phyloP scores from a whole-genome alignment of 2,888 invertebrate genomes.

The Pachycephus smyrnensis region DNA sequence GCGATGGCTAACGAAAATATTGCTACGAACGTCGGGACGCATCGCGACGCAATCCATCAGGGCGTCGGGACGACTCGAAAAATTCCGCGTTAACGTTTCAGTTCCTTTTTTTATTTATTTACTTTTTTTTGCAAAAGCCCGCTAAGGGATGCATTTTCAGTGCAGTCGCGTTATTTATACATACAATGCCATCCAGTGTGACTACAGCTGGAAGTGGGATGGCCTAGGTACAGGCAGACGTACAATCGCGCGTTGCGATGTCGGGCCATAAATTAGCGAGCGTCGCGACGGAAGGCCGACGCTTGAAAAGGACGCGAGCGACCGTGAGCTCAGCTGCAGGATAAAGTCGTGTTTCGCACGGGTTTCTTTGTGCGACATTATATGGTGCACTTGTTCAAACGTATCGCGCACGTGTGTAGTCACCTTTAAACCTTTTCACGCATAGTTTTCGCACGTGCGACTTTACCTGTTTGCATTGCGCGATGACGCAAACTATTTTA shows the following conservation, averaged over 20 bases:
- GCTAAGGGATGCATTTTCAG: not conserved
- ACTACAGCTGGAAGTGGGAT: not conserved
- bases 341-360: conserved; percentile 1
- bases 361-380: not conserved
- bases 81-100: not conserved
- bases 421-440: not conserved
- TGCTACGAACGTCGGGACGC: not conserved
- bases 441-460: not conserved
- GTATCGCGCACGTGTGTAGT: not conserved
- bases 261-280: not conserved
- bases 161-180: not conserved
- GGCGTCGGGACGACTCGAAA: not conserved
- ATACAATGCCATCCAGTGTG: too few relatives aligned
- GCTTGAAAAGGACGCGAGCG: not conserved
- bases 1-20: not conserved
- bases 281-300: conserved; percentile 1
- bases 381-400: not conserved
- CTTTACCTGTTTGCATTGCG: not conserved
- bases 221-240: not conserved
- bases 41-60: not conserved
- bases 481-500: not conserved
- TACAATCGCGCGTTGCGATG: not conserved
- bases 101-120: too few relatives aligned
- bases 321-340: not conserved
- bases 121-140: not conserved